Evolutionary conservation across 2,888 invertebrate genomes (phyloP).

Genomic region (Drosophila barbarae): DNA sequence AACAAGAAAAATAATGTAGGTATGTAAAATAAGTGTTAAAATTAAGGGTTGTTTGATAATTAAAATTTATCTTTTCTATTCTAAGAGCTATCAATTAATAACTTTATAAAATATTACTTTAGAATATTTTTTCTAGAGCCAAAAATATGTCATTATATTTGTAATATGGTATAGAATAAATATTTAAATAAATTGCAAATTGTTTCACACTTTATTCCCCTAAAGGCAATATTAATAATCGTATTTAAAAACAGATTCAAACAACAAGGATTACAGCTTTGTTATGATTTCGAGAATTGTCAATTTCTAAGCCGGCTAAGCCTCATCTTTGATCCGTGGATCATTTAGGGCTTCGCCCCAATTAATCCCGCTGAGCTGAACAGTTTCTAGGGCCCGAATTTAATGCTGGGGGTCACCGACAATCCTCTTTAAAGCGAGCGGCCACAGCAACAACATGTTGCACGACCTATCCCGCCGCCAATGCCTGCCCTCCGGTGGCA

Average conservation of each 20-base stretch:
- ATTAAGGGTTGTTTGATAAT: too few relatives aligned
- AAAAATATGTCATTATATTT: background rate
- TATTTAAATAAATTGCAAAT: too few relatives aligned
- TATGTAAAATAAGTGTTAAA: background rate
- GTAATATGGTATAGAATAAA: too few relatives aligned
- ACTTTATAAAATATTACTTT: background rate
- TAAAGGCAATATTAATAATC: background rate
- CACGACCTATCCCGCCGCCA: constrained; percentile 21
- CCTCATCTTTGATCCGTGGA: constrained; percentile 8
- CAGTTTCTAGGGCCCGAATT: constrained; percentile 12
- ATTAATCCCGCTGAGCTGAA: constrained; percentile 23
- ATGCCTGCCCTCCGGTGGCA: constrained; percentile 10
- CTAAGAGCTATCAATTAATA: background rate
- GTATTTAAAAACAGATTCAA: background rate
- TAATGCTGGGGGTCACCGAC: constrained; percentile 8
- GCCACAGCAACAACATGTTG: constrained; percentile 60
- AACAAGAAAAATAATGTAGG: background rate
- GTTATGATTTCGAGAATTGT: constrained; percentile 8
- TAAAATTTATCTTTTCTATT: background rate
- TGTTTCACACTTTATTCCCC: background rate
- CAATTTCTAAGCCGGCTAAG: background rate
- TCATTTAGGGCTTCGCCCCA: constrained; percentile 11
- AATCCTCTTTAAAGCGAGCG: constrained; percentile 31
- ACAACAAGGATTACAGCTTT: background rate
- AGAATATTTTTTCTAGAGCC: background rate